These are phyloP conservation scores for Triplophysa siluroides DNA, from an alignment of 2,113 vertebrate species.

Conservation along the genomic window DNA sequence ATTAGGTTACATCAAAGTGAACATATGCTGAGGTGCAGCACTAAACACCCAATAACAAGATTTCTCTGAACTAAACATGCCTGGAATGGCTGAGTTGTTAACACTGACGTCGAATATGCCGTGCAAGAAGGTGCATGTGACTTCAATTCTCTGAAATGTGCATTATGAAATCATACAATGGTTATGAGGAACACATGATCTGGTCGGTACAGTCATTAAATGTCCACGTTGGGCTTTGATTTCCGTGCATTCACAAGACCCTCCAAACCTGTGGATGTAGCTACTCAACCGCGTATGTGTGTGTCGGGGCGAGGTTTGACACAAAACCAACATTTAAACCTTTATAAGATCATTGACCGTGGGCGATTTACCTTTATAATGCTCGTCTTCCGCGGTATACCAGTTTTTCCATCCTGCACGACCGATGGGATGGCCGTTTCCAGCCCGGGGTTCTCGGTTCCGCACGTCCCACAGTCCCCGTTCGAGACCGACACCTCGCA, in stretches of 20 bases:
- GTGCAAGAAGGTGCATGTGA: neutral
- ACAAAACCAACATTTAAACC: neutral
- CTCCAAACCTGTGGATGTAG: conserved; percentile 44
- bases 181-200: neutral
- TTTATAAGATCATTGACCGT: neutral
- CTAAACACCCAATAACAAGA: neutral
- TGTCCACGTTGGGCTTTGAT: neutral
- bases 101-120: neutral
- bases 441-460: conserved; percentile 72
- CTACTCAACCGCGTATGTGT: too few relatives aligned
- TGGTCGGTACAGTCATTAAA: neutral
- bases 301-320: conserved; percentile 27
- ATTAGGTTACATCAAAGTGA: too few relatives aligned
- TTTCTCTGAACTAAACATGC: neutral
- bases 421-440: conserved; percentile 68
- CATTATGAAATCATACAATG: neutral
- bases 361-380: conserved; percentile 90
- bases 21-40: too few relatives aligned
- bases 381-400: conserved; percentile 91
- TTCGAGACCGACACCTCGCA: conserved; percentile 81
- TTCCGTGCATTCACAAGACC: neutral
- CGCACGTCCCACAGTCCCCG: conserved; percentile 79
- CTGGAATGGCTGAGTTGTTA: neutral
- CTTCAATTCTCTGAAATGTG: neutral
- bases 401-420: conserved; percentile 76